phyloP scores from a whole-genome alignment of 2,888 invertebrate species.

The Drosophila diplacantha region DNA sequence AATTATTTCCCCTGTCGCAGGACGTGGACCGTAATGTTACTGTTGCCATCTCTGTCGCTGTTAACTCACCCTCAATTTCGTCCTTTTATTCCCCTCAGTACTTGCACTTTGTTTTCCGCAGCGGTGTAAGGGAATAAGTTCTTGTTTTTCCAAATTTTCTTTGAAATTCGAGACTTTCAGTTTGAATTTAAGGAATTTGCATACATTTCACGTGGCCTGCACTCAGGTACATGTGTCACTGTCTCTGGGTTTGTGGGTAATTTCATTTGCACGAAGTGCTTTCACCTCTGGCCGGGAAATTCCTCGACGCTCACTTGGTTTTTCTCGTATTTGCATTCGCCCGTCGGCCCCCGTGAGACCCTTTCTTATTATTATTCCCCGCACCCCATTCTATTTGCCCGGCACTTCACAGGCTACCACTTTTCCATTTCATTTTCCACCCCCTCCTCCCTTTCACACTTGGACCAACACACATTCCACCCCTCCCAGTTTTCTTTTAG shows the following conservation, averaged over 20 bases:
- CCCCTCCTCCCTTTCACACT: not conserved
- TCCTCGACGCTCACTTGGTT: constrained; percentile 6
- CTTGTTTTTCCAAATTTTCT: constrained; percentile 35
- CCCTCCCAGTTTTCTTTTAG: not conserved
- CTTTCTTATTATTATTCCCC: constrained; percentile 43
- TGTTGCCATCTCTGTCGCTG: constrained; percentile 14
- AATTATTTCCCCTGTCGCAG: constrained; percentile 64
- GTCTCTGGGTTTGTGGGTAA: constrained; percentile 29
- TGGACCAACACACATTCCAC: constrained; percentile 9
- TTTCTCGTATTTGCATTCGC: constrained; percentile 35
- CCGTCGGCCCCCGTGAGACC: constrained; percentile 6
- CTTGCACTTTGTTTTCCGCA: constrained; percentile 12
- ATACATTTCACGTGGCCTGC: constrained; percentile 31
- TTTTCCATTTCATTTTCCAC: constrained; percentile 40
- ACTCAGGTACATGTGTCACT: constrained; percentile 22
- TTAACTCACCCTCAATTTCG: constrained; percentile 17
- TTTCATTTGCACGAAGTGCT: constrained; percentile 33
- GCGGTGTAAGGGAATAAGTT: constrained; percentile 23
- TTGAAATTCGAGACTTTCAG: constrained; percentile 58
- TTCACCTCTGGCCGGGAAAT: constrained; percentile 9
- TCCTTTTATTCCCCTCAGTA: constrained; percentile 3
- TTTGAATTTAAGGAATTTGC: constrained; percentile 37
- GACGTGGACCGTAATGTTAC: constrained; percentile 41
- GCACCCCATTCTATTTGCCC: constrained; percentile 52
- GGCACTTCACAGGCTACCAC: constrained; percentile 55